These are phyloP conservation scores for Ochotona curzoniae DNA, from an alignment of 2,113 vertebrate species.

Conservation along the genomic window DNA sequence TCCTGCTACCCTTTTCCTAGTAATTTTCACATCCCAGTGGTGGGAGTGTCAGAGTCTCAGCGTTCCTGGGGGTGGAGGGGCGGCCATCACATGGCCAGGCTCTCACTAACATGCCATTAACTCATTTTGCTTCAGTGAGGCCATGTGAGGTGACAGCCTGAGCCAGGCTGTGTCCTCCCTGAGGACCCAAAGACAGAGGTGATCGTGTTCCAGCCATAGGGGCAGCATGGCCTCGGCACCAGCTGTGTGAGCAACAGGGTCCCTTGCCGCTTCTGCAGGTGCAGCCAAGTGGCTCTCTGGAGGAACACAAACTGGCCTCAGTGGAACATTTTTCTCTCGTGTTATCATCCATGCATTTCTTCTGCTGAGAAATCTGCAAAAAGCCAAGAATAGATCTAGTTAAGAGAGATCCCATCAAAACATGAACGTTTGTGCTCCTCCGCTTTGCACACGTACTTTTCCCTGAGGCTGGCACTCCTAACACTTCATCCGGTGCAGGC, in stretches of 20 bases:
- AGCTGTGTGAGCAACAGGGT: not conserved
- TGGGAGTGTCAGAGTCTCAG: not conserved
- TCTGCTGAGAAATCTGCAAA: conserved; percentile 67
- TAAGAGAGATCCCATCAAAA: conserved; percentile 15
- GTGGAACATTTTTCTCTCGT: conserved; percentile 67
- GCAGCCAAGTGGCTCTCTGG: not conserved
- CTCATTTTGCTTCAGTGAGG: not conserved
- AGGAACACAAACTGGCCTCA: not conserved
- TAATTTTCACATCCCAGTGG: not conserved
- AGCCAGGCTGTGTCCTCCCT: conserved; percentile 14
- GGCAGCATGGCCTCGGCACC: not conserved
- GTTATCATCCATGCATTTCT: conserved; percentile 43
- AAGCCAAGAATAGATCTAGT: conserved; percentile 42
- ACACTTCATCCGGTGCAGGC: not conserved
- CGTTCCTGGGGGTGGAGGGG: not conserved
- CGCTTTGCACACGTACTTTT: not conserved
- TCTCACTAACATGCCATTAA: not conserved
- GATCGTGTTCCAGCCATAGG: not conserved
- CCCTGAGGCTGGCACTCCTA: not conserved
- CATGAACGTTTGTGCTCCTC: not conserved
- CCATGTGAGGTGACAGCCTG: conserved; percentile 59
- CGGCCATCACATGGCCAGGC: not conserved
- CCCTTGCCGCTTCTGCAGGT: not conserved
- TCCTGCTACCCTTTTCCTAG: not conserved
- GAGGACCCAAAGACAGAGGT: conserved; percentile 13